These are phyloP conservation scores for Samia ricini DNA, from an alignment of 1,140 invertebrate genomes.

Conservation along the genomic window DNA sequence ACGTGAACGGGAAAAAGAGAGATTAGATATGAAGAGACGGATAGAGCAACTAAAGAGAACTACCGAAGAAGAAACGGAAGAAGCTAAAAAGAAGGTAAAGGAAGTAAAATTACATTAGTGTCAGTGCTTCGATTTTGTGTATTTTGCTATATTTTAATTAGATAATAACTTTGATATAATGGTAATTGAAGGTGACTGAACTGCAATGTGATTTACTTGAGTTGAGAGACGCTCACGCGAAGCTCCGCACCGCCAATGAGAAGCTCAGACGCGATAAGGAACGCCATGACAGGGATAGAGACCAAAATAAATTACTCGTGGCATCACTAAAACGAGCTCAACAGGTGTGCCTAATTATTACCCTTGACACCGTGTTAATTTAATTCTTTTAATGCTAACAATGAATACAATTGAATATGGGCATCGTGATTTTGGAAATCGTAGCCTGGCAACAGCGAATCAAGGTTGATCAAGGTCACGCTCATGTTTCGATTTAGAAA, in stretches of 20 bases:
- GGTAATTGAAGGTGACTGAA: conserved; percentile 76
- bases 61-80: conserved; percentile 93
- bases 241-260: conserved; percentile 94
- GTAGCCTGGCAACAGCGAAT: too few species aligned
- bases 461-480: too few species aligned
- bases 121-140: background rate
- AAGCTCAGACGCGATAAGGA: conserved; percentile 93
- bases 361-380: too few species aligned
- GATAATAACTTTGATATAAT: background rate
- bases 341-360: conserved; percentile 46
- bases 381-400: too few species aligned
- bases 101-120: background rate
- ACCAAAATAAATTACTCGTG: conserved; percentile 81
- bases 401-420: too few species aligned
- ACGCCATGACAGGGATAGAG: conserved; percentile 89
- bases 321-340: conserved; percentile 69
- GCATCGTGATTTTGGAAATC: too few species aligned
- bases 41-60: conserved; percentile 90
- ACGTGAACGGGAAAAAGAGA: conserved; percentile 92
- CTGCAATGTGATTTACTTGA: conserved; percentile 93
- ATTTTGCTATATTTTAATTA: background rate
- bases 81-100: conserved; percentile 89
- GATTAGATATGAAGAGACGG: conserved; percentile 90
- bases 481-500: too few species aligned
- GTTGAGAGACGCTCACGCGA: conserved; percentile 93